These are phyloP conservation scores for Siniperca chuatsi DNA, from an alignment of 2,113 vertebrate species.

Conservation along the genomic window DNA sequence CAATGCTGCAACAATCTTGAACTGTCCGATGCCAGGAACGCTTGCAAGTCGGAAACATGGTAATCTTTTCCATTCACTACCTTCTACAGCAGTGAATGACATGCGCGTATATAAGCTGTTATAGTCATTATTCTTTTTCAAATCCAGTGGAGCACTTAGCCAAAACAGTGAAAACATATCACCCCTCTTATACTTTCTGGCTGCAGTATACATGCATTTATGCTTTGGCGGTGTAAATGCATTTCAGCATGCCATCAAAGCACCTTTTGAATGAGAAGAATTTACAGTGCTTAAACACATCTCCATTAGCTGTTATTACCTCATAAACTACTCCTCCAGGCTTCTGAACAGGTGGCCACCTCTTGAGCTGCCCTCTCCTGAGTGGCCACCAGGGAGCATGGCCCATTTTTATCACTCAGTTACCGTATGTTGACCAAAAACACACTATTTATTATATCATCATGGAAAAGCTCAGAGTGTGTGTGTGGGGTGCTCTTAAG, in stretches of 20 bases:
- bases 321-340: slow-evolving; percentile 14
- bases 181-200: too few species aligned
- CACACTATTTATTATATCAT: slow-evolving; percentile 48
- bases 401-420: slow-evolving; percentile 37
- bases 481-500: slow-evolving; percentile 35
- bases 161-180: too few species aligned
- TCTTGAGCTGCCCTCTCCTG: slow-evolving; percentile 25
- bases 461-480: slow-evolving; percentile 32
- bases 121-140: too few species aligned
- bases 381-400: slow-evolving; percentile 24
- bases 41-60: not conserved
- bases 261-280: slow-evolving; percentile 2
- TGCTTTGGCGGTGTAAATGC: not conserved
- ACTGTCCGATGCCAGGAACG: not conserved
- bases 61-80: not conserved
- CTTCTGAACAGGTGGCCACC: slow-evolving; percentile 51
- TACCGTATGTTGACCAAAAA: slow-evolving; percentile 57
- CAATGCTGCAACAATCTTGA: not conserved
- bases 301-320: slow-evolving; percentile 29
- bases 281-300: slow-evolving; percentile 6
- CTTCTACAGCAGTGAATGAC: not conserved
- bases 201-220: not conserved
- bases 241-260: not conserved
- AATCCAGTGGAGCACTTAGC: too few species aligned
- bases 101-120: too few species aligned